A percentile compares a stretch with the other conserved stretches of the same genome.
These are phyloP conservation scores for Eidolon helvum DNA, from an alignment of 2,113 vertebrate species.

Conservation along the genomic window DNA sequence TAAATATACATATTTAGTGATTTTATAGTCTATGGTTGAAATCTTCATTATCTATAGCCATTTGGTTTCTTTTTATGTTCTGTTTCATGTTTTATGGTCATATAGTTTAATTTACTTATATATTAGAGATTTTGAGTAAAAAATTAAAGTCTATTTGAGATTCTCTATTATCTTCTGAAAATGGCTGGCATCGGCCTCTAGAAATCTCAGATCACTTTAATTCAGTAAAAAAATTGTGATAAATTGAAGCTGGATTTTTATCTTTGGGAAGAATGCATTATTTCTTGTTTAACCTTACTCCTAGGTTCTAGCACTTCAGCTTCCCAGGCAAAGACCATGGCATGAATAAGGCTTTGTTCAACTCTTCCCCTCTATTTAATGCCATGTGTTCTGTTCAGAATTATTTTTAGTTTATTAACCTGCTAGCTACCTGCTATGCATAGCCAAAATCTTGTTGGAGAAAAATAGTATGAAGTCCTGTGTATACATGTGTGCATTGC, in stretches of 20 bases:
- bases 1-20: background rate
- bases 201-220: background rate
- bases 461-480: background rate
- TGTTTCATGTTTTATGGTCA: background rate
- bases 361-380: background rate
- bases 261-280: background rate
- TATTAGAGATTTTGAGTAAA: background rate
- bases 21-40: background rate
- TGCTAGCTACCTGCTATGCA: background rate
- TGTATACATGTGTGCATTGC: too few relatives aligned
- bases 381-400: background rate
- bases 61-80: background rate
- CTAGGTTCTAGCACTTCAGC: background rate
- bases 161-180: background rate
- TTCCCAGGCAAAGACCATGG: background rate
- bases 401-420: conserved; percentile 4
- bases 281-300: background rate
- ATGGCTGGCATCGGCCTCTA: background rate
- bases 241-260: background rate
- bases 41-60: background rate
- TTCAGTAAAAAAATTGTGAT: background rate
- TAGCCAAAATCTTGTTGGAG: background rate
- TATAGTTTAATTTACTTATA: background rate
- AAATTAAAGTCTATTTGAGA: background rate
- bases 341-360: background rate